Evolutionary conservation across 2,797 vertebrate genomes (phyloP).

Genomic region (Cephalopachus bancanus): DNA sequence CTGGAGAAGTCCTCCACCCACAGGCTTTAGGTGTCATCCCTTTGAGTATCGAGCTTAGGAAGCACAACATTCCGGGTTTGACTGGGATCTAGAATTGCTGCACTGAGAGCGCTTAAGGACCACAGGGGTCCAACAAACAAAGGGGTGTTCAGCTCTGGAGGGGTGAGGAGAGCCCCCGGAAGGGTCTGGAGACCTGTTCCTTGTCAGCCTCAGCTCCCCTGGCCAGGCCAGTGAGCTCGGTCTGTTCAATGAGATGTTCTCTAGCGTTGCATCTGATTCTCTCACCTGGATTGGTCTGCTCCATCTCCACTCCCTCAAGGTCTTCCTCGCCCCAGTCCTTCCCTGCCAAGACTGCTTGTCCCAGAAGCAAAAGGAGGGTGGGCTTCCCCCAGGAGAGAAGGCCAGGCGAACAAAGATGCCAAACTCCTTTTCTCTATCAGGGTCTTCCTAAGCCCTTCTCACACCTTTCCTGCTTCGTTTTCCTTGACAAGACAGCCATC

Average conservation of each 20-base stretch:
- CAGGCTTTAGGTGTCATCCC: background rate
- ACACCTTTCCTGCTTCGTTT: background rate
- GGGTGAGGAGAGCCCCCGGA: background rate
- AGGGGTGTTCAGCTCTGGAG: background rate
- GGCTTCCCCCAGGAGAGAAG: background rate
- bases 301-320: background rate
- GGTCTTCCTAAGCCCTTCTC: conserved; percentile 66
- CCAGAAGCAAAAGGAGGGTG: background rate
- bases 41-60: background rate
- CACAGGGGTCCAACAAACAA: background rate
- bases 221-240: background rate
- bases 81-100: background rate
- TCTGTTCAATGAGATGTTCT: background rate
- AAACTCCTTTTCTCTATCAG: conserved; percentile 46
- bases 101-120: background rate
- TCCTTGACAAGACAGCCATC: conserved; percentile 74
- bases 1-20: background rate
- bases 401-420: background rate
- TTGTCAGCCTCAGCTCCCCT: background rate
- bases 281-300: background rate
- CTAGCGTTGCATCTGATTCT: too few relatives aligned
- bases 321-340: accelerated
- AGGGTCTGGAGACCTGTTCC: background rate
- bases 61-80: background rate
- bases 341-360: background rate